Conservation (phyloP, 2,113 vertebrate genomes). For the Dendropsophus ebraccatus region DNA sequence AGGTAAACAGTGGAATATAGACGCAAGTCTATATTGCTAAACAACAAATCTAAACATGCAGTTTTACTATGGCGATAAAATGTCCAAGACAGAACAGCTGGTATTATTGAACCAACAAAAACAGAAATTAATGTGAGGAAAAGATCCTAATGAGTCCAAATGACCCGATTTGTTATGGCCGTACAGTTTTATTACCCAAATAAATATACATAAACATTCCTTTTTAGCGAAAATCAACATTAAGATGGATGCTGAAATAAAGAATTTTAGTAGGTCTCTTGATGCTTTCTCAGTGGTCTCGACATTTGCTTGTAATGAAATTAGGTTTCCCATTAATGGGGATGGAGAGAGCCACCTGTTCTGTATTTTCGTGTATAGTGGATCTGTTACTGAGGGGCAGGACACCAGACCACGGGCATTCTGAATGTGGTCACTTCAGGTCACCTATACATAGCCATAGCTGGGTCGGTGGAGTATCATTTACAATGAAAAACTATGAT, state of each 20-base stretch:
- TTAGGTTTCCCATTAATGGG: too few species aligned
- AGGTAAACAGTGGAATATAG: background rate
- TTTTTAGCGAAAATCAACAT: background rate
- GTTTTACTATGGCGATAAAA: background rate
- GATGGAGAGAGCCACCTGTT: too few species aligned
- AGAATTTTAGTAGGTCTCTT: background rate
- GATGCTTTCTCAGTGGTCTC: too few species aligned
- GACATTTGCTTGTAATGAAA: too few species aligned
- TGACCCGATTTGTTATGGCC: background rate
- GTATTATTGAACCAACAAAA: conserved; percentile 13
- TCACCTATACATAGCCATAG: too few species aligned
- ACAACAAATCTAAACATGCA: background rate
- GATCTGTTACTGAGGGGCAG: too few species aligned
- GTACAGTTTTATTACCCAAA: background rate
- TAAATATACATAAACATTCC: background rate
- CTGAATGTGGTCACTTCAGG: too few species aligned
- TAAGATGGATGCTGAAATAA: background rate
- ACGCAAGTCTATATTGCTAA: background rate
- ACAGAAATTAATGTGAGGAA: background rate
- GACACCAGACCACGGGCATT: too few species aligned
- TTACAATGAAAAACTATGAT: too few species aligned
- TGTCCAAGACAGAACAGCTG: background rate
- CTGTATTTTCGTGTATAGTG: too few species aligned
- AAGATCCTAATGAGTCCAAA: background rate
- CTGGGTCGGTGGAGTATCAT: too few species aligned